Conservation (phyloP, 2,113 vertebrate genomes). For the Todiramphus chloris region DNA sequence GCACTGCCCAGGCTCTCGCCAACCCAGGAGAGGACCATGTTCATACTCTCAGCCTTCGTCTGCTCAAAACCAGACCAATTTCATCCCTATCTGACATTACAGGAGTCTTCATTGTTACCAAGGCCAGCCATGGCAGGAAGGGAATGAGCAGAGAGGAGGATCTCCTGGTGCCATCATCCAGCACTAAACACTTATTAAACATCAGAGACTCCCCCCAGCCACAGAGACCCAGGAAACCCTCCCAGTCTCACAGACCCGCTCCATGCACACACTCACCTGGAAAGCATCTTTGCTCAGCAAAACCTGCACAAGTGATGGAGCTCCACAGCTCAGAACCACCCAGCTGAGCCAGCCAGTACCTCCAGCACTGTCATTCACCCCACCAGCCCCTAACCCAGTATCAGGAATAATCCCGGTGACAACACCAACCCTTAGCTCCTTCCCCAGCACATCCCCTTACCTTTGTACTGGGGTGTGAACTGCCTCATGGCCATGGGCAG, state of each 20-base stretch:
- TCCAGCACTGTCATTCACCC: neutral
- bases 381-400: neutral
- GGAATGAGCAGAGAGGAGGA: neutral
- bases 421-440: rapidly evolving
- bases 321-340: neutral
- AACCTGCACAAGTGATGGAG: no score
- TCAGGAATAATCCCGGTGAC: neutral
- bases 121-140: neutral
- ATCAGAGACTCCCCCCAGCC: neutral
- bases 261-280: rapidly evolving
- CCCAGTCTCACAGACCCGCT: neutral
- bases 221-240: neutral
- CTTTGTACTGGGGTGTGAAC: conserved; percentile 81
- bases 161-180: neutral
- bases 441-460: conserved; percentile 25
- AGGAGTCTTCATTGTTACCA: no score
- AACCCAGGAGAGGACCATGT: rapidly evolving
- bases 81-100: neutral
- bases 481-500: conserved; percentile 75
- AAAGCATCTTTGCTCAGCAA: neutral
- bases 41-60: neutral
- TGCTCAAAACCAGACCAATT: neutral
- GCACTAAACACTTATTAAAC: neutral
- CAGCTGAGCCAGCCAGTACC: rapidly evolving
- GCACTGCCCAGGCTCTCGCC: rapidly evolving